Evolutionary conservation across 2,113 vertebrate genomes (phyloP).

Genomic region (Charadrius vociferus): DNA sequence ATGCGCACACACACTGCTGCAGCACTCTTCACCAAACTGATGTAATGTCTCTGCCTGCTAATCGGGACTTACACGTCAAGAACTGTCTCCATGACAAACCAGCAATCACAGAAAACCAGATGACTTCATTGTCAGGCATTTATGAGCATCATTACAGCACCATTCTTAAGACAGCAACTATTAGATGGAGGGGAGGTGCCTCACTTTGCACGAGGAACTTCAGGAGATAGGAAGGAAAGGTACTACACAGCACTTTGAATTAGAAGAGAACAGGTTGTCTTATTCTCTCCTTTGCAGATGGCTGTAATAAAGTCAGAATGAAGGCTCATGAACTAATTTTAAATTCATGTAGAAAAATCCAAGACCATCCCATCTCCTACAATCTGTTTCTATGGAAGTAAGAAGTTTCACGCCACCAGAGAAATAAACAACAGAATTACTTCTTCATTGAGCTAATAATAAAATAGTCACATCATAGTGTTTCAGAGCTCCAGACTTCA

Average conservation of each 20-base stretch:
- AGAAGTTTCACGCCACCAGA: background rate
- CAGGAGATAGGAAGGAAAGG: background rate
- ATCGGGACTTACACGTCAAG: background rate
- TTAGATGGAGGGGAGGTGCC: background rate
- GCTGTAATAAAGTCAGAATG: background rate
- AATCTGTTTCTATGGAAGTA: background rate
- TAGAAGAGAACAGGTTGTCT: background rate
- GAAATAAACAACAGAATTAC: background rate
- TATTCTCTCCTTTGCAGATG: background rate
- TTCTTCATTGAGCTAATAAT: background rate
- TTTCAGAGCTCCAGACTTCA: background rate
- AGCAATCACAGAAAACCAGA: background rate
- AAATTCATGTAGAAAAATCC: background rate
- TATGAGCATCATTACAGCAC: background rate
- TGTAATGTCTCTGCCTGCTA: background rate
- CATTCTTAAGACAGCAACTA: background rate
- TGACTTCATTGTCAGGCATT: background rate
- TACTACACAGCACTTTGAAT: background rate
- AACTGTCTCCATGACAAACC: background rate
- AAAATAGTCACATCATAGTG: background rate
- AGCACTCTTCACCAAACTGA: background rate
- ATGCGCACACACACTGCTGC: background rate
- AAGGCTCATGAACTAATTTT: background rate
- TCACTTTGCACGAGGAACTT: background rate
- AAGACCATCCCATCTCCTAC: background rate